Evolutionary conservation across 1,140 invertebrate genomes (phyloP).

Genomic region (Hypsibius dujardini): DNA sequence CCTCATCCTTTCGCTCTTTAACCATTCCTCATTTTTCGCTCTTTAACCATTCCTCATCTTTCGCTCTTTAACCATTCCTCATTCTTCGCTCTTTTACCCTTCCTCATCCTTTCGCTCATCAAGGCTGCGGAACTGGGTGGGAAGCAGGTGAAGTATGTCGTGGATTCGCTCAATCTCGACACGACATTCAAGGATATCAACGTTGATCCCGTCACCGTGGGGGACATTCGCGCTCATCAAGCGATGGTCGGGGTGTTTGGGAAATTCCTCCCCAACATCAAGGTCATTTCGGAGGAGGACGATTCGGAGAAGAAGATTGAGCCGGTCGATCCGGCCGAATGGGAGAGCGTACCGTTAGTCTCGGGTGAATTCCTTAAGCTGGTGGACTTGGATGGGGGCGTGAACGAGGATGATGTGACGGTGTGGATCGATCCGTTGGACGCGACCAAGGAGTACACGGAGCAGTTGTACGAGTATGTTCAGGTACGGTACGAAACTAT

Average conservation of each 20-base stretch:
- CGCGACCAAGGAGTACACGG: slow-evolving; percentile 94
- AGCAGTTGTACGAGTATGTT: slow-evolving; percentile 4
- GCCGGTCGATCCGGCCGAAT: slow-evolving; percentile 27
- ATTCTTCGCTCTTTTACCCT: too few species aligned
- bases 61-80: slow-evolving; percentile 31
- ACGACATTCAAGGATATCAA: slow-evolving; percentile 55
- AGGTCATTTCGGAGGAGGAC: slow-evolving; percentile 56
- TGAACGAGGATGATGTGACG: slow-evolving; percentile 34
- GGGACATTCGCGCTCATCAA: slow-evolving; percentile 70
- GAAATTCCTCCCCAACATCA: slow-evolving; percentile 52
- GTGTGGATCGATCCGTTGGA: slow-evolving; percentile 83
- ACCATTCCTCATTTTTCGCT: not conserved
- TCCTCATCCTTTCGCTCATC: too few species aligned
- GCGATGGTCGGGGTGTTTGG: slow-evolving; percentile 61
- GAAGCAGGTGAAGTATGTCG: slow-evolving; percentile 47
- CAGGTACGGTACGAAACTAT: too few species aligned
- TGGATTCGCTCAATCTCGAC: slow-evolving; percentile 40
- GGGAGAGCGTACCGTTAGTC: slow-evolving; percentile 16
- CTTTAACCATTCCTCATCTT: not conserved
- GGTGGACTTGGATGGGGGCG: slow-evolving; percentile 29
- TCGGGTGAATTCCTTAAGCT: slow-evolving; percentile 20
- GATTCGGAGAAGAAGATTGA: slow-evolving; percentile 31
- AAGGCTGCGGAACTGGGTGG: slow-evolving; percentile 60
- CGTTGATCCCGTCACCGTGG: slow-evolving; percentile 67
- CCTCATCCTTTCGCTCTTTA: not conserved